These are phyloP conservation scores for Hofmannophila pseudospretella DNA, from an alignment of 2,888 invertebrate genomes.

Conservation along the genomic window DNA sequence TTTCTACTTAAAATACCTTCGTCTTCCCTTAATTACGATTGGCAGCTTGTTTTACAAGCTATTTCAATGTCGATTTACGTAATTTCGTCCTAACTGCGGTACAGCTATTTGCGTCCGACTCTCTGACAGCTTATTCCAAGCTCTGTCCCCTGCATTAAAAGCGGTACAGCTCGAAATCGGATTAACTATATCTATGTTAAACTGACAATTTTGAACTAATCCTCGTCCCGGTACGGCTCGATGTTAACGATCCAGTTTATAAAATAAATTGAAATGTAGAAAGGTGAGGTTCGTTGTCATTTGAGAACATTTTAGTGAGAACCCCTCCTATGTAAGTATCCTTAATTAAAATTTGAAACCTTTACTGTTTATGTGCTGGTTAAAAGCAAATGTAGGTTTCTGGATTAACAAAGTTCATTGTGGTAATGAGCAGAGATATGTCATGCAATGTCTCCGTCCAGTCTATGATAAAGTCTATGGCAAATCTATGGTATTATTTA, in stretches of 20 bases:
- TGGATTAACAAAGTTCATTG: too few relatives aligned
- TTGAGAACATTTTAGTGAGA: too few relatives aligned
- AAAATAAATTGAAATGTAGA: slow-evolving; percentile 8
- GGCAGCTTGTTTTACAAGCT: not conserved
- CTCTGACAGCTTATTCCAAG: slow-evolving; percentile 24
- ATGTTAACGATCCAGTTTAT: slow-evolving; percentile 19
- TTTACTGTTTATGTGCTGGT: too few relatives aligned
- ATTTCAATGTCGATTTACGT: slow-evolving; percentile 1
- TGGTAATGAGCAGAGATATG: too few relatives aligned
- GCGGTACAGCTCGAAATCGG: slow-evolving; percentile 36
- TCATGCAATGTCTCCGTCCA: too few relatives aligned
- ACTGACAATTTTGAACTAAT: slow-evolving; percentile 33
- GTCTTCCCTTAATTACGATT: not conserved
- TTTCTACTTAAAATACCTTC: too few relatives aligned
- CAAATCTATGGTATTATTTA: too few relatives aligned
- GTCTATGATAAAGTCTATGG: too few relatives aligned
- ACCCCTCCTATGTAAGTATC: too few relatives aligned
- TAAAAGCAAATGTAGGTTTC: too few relatives aligned
- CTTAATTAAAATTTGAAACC: too few relatives aligned
- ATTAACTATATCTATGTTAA: slow-evolving; percentile 33
- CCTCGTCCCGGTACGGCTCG: slow-evolving; percentile 27
- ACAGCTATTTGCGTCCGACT: slow-evolving; percentile 7
- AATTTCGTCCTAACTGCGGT: not conserved
- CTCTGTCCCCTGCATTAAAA: slow-evolving; percentile 35
- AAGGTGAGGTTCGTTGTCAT: too few relatives aligned